Base-by-base conservation (phyloP, 2,113 vertebrate species). In the Eubucco bourcierii region DNA sequence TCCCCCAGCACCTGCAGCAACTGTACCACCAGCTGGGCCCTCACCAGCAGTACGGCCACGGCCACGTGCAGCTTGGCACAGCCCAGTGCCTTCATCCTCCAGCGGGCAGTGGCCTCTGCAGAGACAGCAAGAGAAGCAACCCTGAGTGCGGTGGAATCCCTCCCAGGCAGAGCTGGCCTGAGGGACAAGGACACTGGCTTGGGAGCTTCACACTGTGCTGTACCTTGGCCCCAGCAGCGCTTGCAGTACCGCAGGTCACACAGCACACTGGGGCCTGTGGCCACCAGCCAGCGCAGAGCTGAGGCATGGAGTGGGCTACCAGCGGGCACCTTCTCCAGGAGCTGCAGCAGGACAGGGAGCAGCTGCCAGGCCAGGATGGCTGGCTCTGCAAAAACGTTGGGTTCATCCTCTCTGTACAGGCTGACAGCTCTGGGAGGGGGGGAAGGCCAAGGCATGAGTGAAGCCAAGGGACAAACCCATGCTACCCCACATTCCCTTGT, bases 381-480 rank as follows among this genome's bases (percentile, higher is more conserved):
- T 1, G 98, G 98, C 90, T 99, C 99, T 1, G 98, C 97, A 95
- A 98, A 99, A 90, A 98, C 94, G 0, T 98, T 99, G 60, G 97
- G 97, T 28, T 98, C 98, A 2, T 99, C 98, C 91, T 98, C 98
- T 82, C 98, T 98, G 80, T 99, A 99, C 66, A 99, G 95, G 77
- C 95, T 98, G 90, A 87, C 18, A 9, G 90, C 85, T 95, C 98
- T 99, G 94, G 44, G 44, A 46, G 44, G 31, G 24, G 71, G 27
- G 4, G 31, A 41, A 58, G 84, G 63, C 23, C 6, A 0, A 79
- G 56, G 44, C 1, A 9, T 21, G 61, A 27, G 15, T 53, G 58
- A 76, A 70, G 64, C 64, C 1, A 1, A 56, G 10, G 17, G 46
- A 34, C 7, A 10, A 6, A 23, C 20, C 56, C 2, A 1, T 7